Conservation (phyloP, 2,888 invertebrate genomes). For the Aphidoletes aphidimyza region DNA sequence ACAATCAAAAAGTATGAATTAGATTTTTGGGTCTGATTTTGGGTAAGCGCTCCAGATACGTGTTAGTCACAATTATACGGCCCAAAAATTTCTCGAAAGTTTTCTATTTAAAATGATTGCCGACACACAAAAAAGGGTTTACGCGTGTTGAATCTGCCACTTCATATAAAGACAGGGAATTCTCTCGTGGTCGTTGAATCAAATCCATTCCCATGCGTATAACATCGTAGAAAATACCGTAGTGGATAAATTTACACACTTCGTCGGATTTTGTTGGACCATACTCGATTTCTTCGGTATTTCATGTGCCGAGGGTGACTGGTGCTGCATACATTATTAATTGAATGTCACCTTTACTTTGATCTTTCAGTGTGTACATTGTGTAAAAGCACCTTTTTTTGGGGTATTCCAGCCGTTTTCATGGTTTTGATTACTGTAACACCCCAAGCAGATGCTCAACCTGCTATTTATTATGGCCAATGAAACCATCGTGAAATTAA, state of each 20-base stretch:
- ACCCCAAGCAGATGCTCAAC: slow-evolving; percentile 8
- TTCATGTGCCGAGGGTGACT: background rate
- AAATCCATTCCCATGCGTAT: background rate
- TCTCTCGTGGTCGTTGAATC: background rate
- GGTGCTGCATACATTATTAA: background rate
- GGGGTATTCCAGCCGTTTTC: background rate
- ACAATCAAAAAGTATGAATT: background rate
- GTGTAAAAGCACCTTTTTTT: slow-evolving; percentile 1
- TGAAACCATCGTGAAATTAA: background rate
- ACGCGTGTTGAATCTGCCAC: slow-evolving; percentile 17
- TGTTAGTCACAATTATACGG: background rate
- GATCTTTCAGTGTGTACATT: background rate
- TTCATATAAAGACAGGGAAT: background rate
- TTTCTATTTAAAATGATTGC: background rate
- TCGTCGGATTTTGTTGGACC: background rate
- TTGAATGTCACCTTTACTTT: slow-evolving; percentile 32
- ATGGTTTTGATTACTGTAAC: background rate
- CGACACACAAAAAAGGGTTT: background rate
- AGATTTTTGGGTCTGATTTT: background rate
- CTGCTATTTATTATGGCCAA: background rate
- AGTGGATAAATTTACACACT: background rate
- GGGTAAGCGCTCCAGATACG: background rate
- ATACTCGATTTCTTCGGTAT: background rate
- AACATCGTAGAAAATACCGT: too few species aligned
- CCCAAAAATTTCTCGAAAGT: background rate